Evolutionary conservation across 2,888 invertebrate species (phyloP).

Genomic region (Eupelmus urozonus): DNA sequence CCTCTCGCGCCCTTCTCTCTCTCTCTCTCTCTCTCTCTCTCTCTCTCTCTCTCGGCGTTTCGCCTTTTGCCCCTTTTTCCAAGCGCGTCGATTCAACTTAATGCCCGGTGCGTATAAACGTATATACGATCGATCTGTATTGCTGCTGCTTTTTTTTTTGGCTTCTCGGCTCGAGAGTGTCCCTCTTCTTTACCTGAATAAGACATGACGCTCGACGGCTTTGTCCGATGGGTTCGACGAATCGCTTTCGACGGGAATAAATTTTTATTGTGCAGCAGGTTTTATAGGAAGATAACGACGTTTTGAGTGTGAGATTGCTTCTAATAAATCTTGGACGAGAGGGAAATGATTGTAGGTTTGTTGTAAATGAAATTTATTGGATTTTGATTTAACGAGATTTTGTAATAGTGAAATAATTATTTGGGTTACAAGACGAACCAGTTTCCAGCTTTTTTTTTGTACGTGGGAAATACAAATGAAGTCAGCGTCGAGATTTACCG

Average conservation of each 20-base stretch:
- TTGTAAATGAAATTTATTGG: too few species aligned
- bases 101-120: conserved; percentile 39
- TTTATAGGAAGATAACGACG: background rate
- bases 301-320: conserved; percentile 9
- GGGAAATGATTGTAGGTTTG: too few species aligned
- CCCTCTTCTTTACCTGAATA: conserved; percentile 34
- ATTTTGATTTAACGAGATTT: too few species aligned
- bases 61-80: conserved; percentile 38
- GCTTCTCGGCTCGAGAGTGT: background rate
- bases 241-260: conserved; percentile 16
- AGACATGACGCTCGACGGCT: conserved; percentile 51
- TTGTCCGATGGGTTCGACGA: conserved; percentile 45
- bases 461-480: too few species aligned
- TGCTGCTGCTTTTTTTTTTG: conserved; percentile 11
- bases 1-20: conserved; percentile 56
- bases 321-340: background rate
- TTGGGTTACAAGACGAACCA: too few species aligned
- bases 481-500: too few species aligned
- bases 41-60: background rate
- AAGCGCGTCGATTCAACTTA: conserved; percentile 50
- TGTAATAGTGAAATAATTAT: too few species aligned
- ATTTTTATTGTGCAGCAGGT: conserved; percentile 11
- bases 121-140: conserved; percentile 14
- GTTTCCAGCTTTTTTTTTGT: too few species aligned
- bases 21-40: conserved; percentile 6